phyloP scores from a whole-genome alignment of 2,797 vertebrate genomes.

The Lepus oiostolus region DNA sequence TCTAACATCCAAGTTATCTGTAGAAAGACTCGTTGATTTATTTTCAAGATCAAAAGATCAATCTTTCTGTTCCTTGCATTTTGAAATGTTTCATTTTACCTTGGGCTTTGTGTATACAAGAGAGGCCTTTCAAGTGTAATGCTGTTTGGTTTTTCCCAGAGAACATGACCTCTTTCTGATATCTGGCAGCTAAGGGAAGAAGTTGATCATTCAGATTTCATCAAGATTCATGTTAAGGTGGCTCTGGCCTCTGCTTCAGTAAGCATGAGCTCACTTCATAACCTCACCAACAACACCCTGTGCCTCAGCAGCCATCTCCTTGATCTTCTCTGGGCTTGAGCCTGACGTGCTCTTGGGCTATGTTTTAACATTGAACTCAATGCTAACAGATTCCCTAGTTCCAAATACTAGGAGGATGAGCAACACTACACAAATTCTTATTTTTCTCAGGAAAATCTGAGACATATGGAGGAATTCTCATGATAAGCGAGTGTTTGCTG shows the following conservation, averaged over 20 bases:
- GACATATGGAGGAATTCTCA: not conserved
- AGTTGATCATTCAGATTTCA: not conserved
- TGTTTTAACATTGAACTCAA: not conserved
- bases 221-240: not conserved
- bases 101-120: not conserved
- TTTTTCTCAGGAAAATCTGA: not conserved
- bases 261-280: too few relatives aligned
- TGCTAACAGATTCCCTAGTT: not conserved
- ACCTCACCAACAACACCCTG: not conserved
- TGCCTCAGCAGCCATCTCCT: too few relatives aligned
- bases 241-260: not conserved
- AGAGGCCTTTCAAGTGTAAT: too few relatives aligned
- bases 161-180: not conserved
- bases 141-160: not conserved
- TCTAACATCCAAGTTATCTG: not conserved
- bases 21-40: not conserved
- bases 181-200: not conserved
- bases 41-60: not conserved
- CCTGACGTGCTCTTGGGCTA: not conserved
- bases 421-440: not conserved
- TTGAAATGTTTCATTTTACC: not conserved
- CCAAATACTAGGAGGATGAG: not conserved
- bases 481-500: not conserved
- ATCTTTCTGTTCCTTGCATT: not conserved
- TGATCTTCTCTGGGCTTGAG: not conserved